These are phyloP conservation scores for Spilarctia lutea DNA, from an alignment of 2,888 invertebrate genomes.

Conservation along the genomic window DNA sequence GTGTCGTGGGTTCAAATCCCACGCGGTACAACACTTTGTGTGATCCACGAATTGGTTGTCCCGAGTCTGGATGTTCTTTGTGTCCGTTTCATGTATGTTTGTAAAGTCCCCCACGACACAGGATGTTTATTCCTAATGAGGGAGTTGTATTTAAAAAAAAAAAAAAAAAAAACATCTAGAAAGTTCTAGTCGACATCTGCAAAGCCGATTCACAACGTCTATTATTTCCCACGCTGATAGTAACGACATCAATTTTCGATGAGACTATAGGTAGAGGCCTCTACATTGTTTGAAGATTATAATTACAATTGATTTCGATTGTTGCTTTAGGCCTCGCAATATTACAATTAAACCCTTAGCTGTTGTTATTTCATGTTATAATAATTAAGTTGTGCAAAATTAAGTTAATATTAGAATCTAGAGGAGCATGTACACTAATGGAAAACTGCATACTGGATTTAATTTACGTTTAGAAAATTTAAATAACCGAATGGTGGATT, in stretches of 20 bases:
- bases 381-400: constrained; percentile 24
- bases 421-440: background rate
- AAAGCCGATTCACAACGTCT: constrained; percentile 31
- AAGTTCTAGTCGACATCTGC: background rate
- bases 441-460: background rate
- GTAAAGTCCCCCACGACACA: too few species aligned
- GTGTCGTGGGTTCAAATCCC: too few species aligned
- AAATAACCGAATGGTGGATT: background rate
- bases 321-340: constrained; percentile 35
- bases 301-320: constrained; percentile 41
- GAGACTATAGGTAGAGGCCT: constrained; percentile 23
- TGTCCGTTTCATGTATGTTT: too few species aligned
- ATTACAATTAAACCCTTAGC: constrained; percentile 21
- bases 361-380: constrained; percentile 29
- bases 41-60: too few species aligned
- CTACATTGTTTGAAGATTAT: constrained; percentile 33
- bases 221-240: constrained; percentile 46
- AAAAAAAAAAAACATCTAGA: too few species aligned
- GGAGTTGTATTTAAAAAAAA: too few species aligned
- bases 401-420: constrained; percentile 12
- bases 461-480: background rate
- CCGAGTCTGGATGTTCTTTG: too few species aligned
- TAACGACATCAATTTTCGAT: constrained; percentile 44
- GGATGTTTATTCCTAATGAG: too few species aligned
- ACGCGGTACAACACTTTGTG: too few species aligned